A percentile compares a stretch with the other conserved stretches of the same genome.
These are phyloP conservation scores for Labeo catla DNA, from an alignment of 2,113 vertebrate genomes.

Conservation along the genomic window DNA sequence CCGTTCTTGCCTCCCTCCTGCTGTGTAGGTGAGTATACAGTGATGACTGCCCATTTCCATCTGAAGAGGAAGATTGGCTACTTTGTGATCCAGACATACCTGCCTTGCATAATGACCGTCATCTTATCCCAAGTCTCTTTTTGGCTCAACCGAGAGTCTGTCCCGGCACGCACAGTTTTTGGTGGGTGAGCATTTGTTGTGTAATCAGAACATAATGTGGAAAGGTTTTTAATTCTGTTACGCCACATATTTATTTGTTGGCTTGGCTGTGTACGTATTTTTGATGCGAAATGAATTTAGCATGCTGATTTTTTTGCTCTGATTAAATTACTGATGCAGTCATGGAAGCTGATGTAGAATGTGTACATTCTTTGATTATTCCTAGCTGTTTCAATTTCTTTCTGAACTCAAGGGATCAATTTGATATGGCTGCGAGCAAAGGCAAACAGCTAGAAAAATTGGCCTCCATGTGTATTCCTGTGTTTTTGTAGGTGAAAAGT, in stretches of 20 bases:
- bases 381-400: slow-evolving; percentile 14
- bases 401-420: neutral
- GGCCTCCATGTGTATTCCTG: neutral
- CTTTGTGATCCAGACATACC: slow-evolving; percentile 96
- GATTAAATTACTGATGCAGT: slow-evolving; percentile 24
- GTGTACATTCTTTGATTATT: neutral
- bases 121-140: slow-evolving; percentile 96
- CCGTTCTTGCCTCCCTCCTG: neutral
- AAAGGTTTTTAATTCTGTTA: neutral
- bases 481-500: neutral
- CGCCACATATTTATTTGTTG: neutral
- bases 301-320: slow-evolving; percentile 27
- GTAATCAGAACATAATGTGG: neutral
- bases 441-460: neutral
- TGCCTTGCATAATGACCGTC: slow-evolving; percentile 97
- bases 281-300: neutral
- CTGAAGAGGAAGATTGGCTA: slow-evolving; percentile 97
- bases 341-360: neutral
- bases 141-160: slow-evolving; percentile 94
- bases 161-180: slow-evolving; percentile 95
- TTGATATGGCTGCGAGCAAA: neutral
- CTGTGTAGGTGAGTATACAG: slow-evolving; percentile 89
- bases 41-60: slow-evolving; percentile 96
- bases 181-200: slow-evolving; percentile 77
- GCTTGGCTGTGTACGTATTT: neutral